Evolutionary conservation across 2,113 vertebrate species (phyloP).

Genomic region (Alligator sinensis): DNA sequence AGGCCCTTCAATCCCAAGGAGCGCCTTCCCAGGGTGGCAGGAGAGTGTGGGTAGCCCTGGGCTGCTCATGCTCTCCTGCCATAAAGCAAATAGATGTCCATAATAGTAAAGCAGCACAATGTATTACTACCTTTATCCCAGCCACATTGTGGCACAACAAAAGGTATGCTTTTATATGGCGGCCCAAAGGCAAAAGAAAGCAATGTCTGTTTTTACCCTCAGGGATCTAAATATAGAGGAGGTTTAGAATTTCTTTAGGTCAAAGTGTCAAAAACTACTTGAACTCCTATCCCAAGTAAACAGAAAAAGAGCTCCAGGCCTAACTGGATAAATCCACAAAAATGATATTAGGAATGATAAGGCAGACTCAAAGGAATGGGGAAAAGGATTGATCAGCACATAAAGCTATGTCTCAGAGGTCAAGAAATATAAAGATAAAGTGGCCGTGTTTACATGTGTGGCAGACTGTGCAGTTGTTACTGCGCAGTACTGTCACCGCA

Average conservation of each 20-base stretch:
- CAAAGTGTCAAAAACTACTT: neutral
- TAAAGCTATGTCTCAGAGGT: neutral
- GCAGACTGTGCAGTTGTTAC: too few relatives aligned
- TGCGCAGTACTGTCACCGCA: too few relatives aligned
- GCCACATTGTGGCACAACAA: neutral
- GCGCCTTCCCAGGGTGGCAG: too few relatives aligned
- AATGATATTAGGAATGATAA: neutral
- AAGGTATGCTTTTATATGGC: neutral
- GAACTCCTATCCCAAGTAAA: neutral
- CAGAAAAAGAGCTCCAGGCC: neutral
- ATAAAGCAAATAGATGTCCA: too few relatives aligned
- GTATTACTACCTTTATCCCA: too few relatives aligned
- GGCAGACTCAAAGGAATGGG: neutral
- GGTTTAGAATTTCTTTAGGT: neutral
- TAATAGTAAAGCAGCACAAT: too few relatives aligned
- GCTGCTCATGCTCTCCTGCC: too few relatives aligned
- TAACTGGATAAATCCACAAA: neutral
- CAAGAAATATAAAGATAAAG: neutral
- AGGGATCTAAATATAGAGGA: neutral
- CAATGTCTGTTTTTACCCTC: neutral
- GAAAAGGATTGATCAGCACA: neutral
- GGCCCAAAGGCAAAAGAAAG: neutral
- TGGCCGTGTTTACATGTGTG: too few relatives aligned
- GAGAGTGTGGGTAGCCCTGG: too few relatives aligned
- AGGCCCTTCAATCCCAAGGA: too few relatives aligned